phyloP scores from a whole-genome alignment of 2,113 vertebrate genomes.

The Lipophrys pholis region DNA sequence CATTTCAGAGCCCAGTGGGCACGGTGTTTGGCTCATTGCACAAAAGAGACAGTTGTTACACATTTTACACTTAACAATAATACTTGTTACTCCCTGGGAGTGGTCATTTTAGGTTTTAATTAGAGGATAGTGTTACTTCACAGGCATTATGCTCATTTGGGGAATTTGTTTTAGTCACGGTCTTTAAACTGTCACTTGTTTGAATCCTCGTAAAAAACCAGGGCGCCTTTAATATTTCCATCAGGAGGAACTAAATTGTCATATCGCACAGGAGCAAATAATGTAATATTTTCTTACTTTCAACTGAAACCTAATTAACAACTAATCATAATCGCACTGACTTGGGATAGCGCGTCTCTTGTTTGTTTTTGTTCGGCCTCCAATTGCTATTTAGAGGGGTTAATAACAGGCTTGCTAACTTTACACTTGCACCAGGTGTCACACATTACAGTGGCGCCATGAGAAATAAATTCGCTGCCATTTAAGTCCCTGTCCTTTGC shows the following conservation, averaged over 20 bases:
- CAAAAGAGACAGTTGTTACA: constrained; percentile 24
- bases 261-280: constrained; percentile 17
- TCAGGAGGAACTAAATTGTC: constrained; percentile 8
- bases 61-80: constrained; percentile 25
- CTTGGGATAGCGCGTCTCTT: constrained; percentile 8
- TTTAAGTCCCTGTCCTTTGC: neutral
- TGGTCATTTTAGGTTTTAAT: constrained; percentile 26
- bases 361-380: constrained; percentile 52
- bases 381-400: constrained; percentile 39
- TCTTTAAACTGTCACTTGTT: constrained; percentile 29
- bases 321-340: constrained; percentile 47
- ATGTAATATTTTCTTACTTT: constrained; percentile 41
- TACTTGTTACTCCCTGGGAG: constrained; percentile 16
- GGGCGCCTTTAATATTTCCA: constrained; percentile 25
- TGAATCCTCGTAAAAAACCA: constrained; percentile 27
- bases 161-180: constrained; percentile 6
- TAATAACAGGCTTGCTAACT: constrained; percentile 23
- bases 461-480: neutral
- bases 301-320: constrained; percentile 66
- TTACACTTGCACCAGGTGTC: constrained; percentile 10
- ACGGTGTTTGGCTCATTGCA: constrained; percentile 18
- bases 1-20: constrained; percentile 53
- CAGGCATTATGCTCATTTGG: constrained; percentile 13
- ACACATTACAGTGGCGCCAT: constrained; percentile 9
- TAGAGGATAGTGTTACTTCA: constrained; percentile 11